phyloP scores from a whole-genome alignment of 2,797 vertebrate species.

The Takifugu ocellatus region DNA sequence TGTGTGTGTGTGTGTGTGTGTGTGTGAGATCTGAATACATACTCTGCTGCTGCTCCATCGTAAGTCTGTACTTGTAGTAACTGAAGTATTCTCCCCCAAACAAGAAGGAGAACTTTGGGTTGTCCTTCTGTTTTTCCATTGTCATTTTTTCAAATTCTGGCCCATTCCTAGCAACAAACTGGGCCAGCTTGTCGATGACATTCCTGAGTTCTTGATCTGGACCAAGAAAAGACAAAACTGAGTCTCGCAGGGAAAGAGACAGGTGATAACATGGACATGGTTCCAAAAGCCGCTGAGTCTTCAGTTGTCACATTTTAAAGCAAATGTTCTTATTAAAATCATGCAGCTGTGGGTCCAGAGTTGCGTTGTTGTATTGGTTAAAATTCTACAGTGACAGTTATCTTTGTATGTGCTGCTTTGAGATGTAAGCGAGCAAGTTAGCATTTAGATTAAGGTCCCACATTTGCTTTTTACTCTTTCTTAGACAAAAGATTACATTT shows the following conservation, averaged over 20 bases:
- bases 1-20: background rate
- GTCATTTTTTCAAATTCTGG: slow-evolving; percentile 99
- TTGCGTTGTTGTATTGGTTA: no score
- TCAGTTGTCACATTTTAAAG: no score
- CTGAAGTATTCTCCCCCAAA: slow-evolving; percentile 97
- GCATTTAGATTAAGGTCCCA: no score
- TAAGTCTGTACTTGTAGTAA: slow-evolving; percentile 97
- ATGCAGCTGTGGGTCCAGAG: no score
- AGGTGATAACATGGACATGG: background rate
- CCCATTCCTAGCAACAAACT: slow-evolving; percentile 95
- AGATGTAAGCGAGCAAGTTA: no score
- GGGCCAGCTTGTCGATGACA: slow-evolving; percentile 97
- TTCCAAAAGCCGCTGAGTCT: no score
- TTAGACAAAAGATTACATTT: no score
- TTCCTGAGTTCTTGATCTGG: slow-evolving; percentile 96
- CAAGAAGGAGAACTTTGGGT: slow-evolving; percentile 95
- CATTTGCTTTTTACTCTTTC: no score
- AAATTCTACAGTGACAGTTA: no score
- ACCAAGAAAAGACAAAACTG: background rate
- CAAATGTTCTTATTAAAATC: no score
- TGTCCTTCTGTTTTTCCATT: slow-evolving; percentile 99
- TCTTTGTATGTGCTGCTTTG: no score
- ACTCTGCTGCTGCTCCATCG: slow-evolving; percentile 94
- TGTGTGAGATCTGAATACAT: slow-evolving; percentile 62
- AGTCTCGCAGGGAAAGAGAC: no score